These are phyloP conservation scores for Hydrozoanthus tunicans DNA, from an alignment of 64 coral and sea anemone genomes.

Conservation along the genomic window DNA sequence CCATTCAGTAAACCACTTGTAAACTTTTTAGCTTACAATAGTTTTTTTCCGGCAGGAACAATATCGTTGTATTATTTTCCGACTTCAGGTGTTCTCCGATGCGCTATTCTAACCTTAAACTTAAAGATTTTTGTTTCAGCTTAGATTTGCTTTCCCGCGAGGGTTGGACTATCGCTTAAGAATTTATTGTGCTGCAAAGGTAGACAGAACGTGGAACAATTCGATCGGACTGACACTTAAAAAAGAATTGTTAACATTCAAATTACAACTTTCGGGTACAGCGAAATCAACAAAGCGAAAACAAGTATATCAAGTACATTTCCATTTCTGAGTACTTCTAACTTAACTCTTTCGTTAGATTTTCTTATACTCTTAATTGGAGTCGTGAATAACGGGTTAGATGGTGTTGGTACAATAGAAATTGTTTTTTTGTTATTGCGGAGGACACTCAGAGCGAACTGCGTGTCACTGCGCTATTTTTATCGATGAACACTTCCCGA, in stretches of 20 bases:
- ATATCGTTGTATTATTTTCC: not conserved
- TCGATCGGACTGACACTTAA: not conserved
- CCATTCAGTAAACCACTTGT: slow-evolving; percentile 23
- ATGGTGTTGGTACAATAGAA: not conserved
- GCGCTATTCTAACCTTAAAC: not conserved
- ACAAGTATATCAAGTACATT: not conserved
- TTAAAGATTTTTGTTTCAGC: not conserved
- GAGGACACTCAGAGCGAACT: not conserved
- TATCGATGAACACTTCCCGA: slow-evolving; percentile 21
- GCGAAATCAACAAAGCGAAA: not conserved
- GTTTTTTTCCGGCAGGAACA: slow-evolving; percentile 34
- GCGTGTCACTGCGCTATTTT: slow-evolving; percentile 26
- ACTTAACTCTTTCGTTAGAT: not conserved
- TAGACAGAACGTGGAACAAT: not conserved
- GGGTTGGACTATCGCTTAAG: not conserved
- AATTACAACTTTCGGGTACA: slow-evolving; percentile 5
- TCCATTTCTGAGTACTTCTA: not conserved
- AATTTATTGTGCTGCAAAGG: not conserved
- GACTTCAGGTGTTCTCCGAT: not conserved
- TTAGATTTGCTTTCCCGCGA: not conserved
- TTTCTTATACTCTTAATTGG: not conserved
- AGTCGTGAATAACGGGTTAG: not conserved
- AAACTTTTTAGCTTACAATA: slow-evolving; percentile 28
- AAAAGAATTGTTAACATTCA: slow-evolving; percentile 13
- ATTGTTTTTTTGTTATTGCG: not conserved